phyloP scores from a whole-genome alignment of 1,140 invertebrate species.

The Drosophila nannoptera region DNA sequence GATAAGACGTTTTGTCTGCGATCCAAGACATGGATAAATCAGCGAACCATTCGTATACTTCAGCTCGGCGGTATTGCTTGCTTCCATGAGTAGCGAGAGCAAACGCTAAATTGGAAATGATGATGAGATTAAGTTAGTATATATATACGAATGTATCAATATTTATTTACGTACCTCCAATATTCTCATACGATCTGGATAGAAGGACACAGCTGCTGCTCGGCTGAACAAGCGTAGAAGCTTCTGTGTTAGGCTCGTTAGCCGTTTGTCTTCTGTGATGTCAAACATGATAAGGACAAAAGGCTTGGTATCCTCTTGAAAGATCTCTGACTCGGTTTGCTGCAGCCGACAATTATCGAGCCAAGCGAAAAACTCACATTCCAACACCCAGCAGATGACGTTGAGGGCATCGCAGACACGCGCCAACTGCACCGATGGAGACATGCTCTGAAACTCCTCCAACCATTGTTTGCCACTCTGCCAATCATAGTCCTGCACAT shows the following conservation, averaged over 20 bases:
- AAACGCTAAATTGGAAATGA: conserved; percentile 35
- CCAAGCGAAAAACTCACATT: conserved; percentile 59
- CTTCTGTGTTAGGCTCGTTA: conserved; percentile 45
- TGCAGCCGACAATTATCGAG: conserved; percentile 59
- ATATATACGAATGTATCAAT: not conserved
- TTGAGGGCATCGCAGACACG: conserved; percentile 53
- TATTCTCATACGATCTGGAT: conserved; percentile 30
- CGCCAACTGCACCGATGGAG: conserved; percentile 42
- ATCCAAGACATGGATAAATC: conserved; percentile 48
- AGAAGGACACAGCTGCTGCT: conserved; percentile 37
- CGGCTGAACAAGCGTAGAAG: conserved; percentile 47
- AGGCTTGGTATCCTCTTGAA: conserved; percentile 51
- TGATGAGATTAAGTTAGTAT: not conserved
- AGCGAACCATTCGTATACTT: conserved; percentile 43
- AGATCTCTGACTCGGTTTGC: conserved; percentile 55
- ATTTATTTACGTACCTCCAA: conserved; percentile 32
- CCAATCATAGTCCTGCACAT: conserved; percentile 65
- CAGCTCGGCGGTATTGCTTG: conserved; percentile 59
- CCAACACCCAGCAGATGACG: conserved; percentile 51
- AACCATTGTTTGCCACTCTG: conserved; percentile 50
- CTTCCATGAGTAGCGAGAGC: conserved; percentile 51
- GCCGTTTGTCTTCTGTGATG: conserved; percentile 28
- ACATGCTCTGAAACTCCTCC: conserved; percentile 60
- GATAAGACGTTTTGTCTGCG: conserved; percentile 44
- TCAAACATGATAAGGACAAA: conserved; percentile 53